Conservation (phyloP, 2,113 vertebrate genomes). For the Melanerpes formicivorus region DNA sequence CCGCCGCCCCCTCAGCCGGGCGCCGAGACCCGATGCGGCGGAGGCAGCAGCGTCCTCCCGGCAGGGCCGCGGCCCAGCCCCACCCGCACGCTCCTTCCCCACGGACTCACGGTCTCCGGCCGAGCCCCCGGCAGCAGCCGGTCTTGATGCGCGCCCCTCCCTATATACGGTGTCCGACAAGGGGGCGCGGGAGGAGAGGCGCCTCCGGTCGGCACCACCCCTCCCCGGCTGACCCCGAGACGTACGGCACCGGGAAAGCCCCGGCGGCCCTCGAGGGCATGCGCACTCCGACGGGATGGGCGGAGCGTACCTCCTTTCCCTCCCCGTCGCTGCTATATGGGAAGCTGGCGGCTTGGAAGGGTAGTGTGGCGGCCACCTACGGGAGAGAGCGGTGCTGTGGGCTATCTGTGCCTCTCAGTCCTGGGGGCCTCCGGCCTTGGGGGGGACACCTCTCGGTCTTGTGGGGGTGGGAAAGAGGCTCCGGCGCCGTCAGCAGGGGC, state of each 20-base stretch:
- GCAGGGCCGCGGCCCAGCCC: not conserved
- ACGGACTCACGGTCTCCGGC: not conserved
- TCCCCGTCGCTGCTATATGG: not conserved
- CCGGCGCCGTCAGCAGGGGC: not conserved
- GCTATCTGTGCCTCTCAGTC: accelerated
- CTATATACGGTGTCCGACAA: not conserved
- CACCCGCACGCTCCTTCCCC: too few species aligned
- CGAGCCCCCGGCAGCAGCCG: accelerated
- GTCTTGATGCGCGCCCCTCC: not conserved
- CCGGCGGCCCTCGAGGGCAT: too few species aligned
- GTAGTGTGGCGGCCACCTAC: too few species aligned
- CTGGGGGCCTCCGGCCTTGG: too few species aligned
- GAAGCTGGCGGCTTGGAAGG: not conserved
- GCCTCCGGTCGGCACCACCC: not conserved
- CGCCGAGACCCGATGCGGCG: not conserved
- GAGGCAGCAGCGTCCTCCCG: not conserved
- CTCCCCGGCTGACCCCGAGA: not conserved
- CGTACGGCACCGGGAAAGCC: not conserved
- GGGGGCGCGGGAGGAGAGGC: accelerated
- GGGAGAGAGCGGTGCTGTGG: accelerated
- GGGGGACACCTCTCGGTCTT: too few species aligned
- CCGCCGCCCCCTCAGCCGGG: not conserved
- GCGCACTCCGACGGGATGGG: not conserved
- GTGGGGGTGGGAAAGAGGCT: not conserved
- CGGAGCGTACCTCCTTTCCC: not conserved